Base-by-base conservation (phyloP, 1,140 invertebrate genomes). In the Cyclina sinensis region DNA sequence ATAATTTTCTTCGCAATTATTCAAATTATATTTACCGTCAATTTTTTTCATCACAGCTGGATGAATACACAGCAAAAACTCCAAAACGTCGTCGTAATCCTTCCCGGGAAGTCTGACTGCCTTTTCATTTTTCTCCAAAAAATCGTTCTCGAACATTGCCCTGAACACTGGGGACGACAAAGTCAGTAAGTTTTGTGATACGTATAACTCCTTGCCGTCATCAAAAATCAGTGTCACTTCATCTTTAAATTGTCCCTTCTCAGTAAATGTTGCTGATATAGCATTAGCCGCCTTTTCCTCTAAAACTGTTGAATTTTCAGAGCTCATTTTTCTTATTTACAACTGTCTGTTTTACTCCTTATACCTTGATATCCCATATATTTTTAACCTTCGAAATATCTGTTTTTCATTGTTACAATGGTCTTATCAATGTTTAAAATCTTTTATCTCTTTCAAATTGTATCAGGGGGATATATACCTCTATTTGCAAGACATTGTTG, bases 131-230 rank as follows among this genome's bases (percentile, higher is more conserved):
- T 76, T 76, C 32, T 76, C 73, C 4, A 30, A 9, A 24, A 76
- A 76, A 37, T 76, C 73, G n/a, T 43, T 46, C 24, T 76, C 37
- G 37, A 76, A 76, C 73, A 76, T 76, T 9, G 73, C 73, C 35
- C 24, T 16, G 39, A 76, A 76, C 7, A 76, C 73, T 11, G 73
- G 73, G 1, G 73, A 76, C 2, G 39, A 35, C 14, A 76, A 24
- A 11, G 14, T 5, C 5, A 76, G 73, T 21, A 76, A 54, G 18
- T 54, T 54, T 54, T 54, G 7, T 18, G 51, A 54, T 18, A 54
- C 51, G 21, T 18, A 54, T 3, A 54, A 18, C 21, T 54, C 51
- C 21, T 54, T 14, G 12, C 21, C 3, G 51, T 54, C 51, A 54
- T 54, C 51, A 18, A 54, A 54, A 12, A 54, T 54, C 5, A 54